Percentiles rank a stretch among this genome's conserved stretches.
Evolutionary conservation across 1,140 invertebrate species (phyloP).

Genomic region (Caenorhabditis elegans): DNA sequence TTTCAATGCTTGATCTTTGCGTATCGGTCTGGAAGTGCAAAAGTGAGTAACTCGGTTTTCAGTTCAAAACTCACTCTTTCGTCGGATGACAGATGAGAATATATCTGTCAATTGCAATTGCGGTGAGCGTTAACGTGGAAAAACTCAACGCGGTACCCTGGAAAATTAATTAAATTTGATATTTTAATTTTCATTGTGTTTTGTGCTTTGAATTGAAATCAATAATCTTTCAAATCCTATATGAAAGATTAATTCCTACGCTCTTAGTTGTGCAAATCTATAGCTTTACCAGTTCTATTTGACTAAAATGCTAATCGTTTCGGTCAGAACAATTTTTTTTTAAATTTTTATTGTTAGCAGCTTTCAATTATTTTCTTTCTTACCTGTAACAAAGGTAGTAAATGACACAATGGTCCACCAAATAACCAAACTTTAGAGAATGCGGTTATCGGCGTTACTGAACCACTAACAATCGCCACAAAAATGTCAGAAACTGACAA

Average conservation of each 20-base stretch:
- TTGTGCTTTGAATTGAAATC: no score
- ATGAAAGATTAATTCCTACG: no score
- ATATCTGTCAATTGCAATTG: constrained; percentile 88
- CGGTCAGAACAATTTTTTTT: no score
- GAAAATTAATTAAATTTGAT: not conserved
- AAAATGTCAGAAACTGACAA: constrained; percentile 50
- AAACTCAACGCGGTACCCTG: constrained; percentile 49
- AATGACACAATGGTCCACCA: constrained; percentile 81
- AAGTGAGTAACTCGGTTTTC: not conserved
- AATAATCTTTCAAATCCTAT: no score
- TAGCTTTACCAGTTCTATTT: no score
- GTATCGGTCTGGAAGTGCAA: constrained; percentile 43
- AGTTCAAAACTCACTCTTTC: constrained; percentile 26
- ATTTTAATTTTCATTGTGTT: not conserved
- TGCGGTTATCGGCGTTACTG: constrained; percentile 51
- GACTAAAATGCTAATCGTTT: no score
- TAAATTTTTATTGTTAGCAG: no score
- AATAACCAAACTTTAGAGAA: constrained; percentile 78
- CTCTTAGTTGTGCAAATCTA: no score
- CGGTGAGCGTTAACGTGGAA: constrained; percentile 90
- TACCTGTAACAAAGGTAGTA: constrained; percentile 85
- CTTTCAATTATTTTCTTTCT: no score
- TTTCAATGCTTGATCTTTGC: constrained; percentile 42
- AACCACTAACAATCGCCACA: constrained; percentile 48
- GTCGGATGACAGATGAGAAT: constrained; percentile 52